Evolutionary conservation across 2,888 invertebrate species (phyloP), one percentile per base, ranked within the genome.

Genomic region (Drosophila prolongata): DNA sequence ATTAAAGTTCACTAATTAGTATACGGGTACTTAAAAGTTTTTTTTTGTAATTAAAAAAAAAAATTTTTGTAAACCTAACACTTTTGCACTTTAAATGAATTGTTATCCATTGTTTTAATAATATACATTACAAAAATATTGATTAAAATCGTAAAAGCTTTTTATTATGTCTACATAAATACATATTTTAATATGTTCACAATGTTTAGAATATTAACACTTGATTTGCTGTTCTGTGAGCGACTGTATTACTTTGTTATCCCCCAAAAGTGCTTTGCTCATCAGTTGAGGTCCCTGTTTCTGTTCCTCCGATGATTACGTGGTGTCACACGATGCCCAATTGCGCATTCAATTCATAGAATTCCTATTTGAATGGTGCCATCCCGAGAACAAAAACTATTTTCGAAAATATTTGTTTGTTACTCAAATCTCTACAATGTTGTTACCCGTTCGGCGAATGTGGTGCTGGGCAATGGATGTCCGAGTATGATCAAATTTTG

Each of bases 371-470:
- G 14, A 40, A 37, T 35, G 27, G 3, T 19, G 38, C 16, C 47
- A 30, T 62, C 62, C 30, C 69, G 9, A 70, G 49, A 55, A 62
- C 52, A 62, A 73, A 82, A 75, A 86, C 78, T 73, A 80, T 80
- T 77, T 77, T 78, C 43, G 54, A 75, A 69, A 50, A 72, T 57
- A 44, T 50, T 27, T 47, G 30, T 53, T 53, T 67, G 54, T 67
- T 34, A 66, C 40, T 30, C 44, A 37, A 50, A 34, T 8, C 44
- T 8, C 53, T 53, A 71, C 56, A 64, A 57, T 71, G 52, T 71
- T 53, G 53, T 11, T 14, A 19, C 4, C 46, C 52, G 43, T 55
- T 52, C 19, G 16, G 38, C 60, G 49, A 16, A 19, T 44, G 34
- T 34, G 9, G 38, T 71, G 40, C 50, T 67, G 49, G 68, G 65